Evolutionary conservation across 2,113 vertebrate species (phyloP).

Genomic region (Aplodontia rufa): DNA sequence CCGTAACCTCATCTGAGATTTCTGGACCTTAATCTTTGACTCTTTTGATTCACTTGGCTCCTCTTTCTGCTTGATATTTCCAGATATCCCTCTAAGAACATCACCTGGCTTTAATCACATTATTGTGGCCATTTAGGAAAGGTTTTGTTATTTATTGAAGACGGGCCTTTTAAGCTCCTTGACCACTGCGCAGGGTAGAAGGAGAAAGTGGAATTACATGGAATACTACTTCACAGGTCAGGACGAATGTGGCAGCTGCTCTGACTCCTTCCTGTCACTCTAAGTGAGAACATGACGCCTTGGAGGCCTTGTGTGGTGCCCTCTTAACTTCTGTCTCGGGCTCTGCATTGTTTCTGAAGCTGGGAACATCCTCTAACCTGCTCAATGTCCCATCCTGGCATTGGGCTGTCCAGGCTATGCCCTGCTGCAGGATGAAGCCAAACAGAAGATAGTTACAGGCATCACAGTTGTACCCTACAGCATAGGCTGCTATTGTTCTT

Average conservation of each 20-base stretch:
- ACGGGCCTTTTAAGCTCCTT: neutral
- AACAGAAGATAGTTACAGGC: neutral
- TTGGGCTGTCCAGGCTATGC: no score
- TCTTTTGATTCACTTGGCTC: neutral
- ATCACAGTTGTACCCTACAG: neutral
- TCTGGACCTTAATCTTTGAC: neutral
- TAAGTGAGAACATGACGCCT: neutral
- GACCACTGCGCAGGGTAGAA: neutral
- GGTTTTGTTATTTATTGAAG: neutral
- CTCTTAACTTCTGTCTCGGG: neutral
- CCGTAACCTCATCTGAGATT: neutral
- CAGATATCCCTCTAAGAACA: neutral
- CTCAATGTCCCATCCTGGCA: neutral
- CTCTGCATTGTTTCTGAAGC: neutral
- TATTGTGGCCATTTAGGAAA: neutral
- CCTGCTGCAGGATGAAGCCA: neutral
- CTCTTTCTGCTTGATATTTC: neutral
- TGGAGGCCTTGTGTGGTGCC: neutral
- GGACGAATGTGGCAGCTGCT: neutral
- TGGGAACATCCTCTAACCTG: neutral
- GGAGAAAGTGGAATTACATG: neutral
- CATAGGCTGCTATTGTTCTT: neutral
- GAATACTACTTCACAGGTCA: neutral
- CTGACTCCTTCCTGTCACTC: neutral
- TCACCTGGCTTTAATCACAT: neutral